Evolutionary conservation across 1,140 invertebrate genomes (phyloP).

Genomic region (Diachasmimorpha longicaudata): DNA sequence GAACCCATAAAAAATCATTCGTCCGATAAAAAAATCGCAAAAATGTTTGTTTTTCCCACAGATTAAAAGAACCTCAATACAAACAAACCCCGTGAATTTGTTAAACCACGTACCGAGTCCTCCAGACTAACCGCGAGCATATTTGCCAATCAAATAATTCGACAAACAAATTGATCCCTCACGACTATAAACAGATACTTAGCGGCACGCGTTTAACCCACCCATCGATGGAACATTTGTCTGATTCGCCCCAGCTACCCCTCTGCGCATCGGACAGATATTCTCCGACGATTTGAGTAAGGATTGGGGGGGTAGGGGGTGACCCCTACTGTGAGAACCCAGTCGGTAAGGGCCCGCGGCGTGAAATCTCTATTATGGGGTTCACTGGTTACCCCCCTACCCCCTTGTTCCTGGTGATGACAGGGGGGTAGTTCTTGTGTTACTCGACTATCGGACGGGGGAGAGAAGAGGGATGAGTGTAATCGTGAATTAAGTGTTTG

Average conservation of each 20-base stretch:
- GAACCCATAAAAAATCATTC: too few species aligned
- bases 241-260: background rate
- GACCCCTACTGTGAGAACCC: constrained; percentile 61
- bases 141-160: constrained; percentile 64
- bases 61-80: constrained; percentile 38
- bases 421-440: constrained; percentile 37
- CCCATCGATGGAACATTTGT: constrained; percentile 3
- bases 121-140: constrained; percentile 50
- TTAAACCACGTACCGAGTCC: constrained; percentile 45
- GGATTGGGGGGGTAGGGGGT: too few species aligned
- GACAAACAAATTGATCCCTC: constrained; percentile 62
- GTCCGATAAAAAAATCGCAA: background rate
- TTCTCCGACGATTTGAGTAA: constrained; percentile 27
- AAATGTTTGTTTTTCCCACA: constrained; percentile 56
- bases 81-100: constrained; percentile 50
- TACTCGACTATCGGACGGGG: background rate
- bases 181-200: constrained; percentile 63
- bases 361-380: constrained; percentile 62
- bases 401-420: constrained; percentile 48
- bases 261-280: constrained; percentile 37
- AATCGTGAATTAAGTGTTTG: constrained; percentile 61
- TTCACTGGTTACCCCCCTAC: constrained; percentile 31
- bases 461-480: constrained; percentile 44
- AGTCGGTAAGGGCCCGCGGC: constrained; percentile 53
- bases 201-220: constrained; percentile 51